A percentile compares a stretch with the other conserved stretches of the same genome.
phyloP scores from a whole-genome alignment of 2,797 vertebrate genomes.

The Gila robusta region DNA sequence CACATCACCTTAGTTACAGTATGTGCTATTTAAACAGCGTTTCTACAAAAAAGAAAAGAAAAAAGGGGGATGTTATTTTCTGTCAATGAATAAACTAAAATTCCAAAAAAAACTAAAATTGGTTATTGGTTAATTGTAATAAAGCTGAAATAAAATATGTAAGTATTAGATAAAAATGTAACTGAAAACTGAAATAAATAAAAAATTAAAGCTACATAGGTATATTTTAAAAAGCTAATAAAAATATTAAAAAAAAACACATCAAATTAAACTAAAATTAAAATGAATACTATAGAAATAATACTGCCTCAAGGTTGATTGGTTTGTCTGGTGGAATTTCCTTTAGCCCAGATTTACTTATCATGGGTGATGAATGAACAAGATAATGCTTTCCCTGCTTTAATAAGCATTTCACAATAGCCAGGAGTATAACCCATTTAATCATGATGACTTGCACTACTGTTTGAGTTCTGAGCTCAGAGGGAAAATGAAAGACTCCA shows the following conservation, averaged over 20 bases:
- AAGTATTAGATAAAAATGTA: neutral
- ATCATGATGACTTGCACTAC: slow-evolving; percentile 30
- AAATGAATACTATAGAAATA: slow-evolving; percentile 6
- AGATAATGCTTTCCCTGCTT: neutral
- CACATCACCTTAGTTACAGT: neutral
- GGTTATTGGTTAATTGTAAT: neutral
- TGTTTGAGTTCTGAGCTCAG: neutral
- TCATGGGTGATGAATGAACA: neutral
- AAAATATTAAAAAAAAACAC: neutral
- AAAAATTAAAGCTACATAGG: neutral
- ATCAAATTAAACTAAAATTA: neutral
- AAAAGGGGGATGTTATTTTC: neutral
- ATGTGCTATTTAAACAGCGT: neutral
- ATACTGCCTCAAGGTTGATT: slow-evolving; percentile 45
- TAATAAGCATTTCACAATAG: slow-evolving; percentile 22
- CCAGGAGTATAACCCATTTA: slow-evolving; percentile 17
- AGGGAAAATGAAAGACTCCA: neutral
- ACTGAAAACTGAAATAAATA: neutral
- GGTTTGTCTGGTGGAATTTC: slow-evolving; percentile 49
- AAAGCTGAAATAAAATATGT: neutral
- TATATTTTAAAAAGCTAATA: neutral
- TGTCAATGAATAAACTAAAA: slow-evolving; percentile 32
- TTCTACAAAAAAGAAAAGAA: neutral
- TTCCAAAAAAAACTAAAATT: neutral
- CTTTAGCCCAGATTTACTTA: slow-evolving; percentile 37